These are phyloP conservation scores for Zele albiditarsus DNA, from an alignment of 2,888 invertebrate genomes.

Conservation along the genomic window DNA sequence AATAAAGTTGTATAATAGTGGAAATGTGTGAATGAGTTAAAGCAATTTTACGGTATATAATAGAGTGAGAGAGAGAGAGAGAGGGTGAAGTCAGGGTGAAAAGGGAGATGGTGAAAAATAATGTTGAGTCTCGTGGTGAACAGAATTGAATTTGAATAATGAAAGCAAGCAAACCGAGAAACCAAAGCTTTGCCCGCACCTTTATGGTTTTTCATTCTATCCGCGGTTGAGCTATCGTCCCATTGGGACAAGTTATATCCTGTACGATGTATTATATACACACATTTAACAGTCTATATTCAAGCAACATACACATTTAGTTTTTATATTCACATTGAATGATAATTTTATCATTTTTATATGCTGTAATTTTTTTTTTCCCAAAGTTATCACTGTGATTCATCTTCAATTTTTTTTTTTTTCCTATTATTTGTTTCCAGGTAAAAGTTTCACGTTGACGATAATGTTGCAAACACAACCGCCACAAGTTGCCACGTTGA, in stretches of 20 bases:
- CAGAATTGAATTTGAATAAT: slow-evolving; percentile 69
- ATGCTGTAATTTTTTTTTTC: background rate
- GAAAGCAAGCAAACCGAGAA: slow-evolving; percentile 60
- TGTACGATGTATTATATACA: background rate
- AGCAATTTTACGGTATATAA: background rate
- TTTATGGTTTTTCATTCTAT: slow-evolving; percentile 67
- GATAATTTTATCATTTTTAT: background rate
- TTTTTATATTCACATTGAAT: background rate
- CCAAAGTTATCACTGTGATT: background rate
- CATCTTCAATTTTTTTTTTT: no score
- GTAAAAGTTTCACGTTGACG: slow-evolving; percentile 71
- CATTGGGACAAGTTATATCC: slow-evolving; percentile 39
- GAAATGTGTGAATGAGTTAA: slow-evolving; percentile 2
- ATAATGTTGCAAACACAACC: slow-evolving; percentile 72
- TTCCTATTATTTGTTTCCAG: slow-evolving; percentile 55
- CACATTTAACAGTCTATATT: background rate
- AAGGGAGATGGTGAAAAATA: slow-evolving; percentile 32
- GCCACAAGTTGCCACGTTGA: slow-evolving; percentile 68
- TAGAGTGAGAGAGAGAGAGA: background rate
- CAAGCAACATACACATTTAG: no score
- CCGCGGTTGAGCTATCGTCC: slow-evolving; percentile 61
- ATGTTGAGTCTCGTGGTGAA: slow-evolving; percentile 52
- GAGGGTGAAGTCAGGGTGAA: background rate
- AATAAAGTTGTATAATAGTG: background rate
- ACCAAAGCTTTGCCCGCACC: slow-evolving; percentile 55